These are phyloP conservation scores for Metallyticus violacea DNA, from an alignment of 2,888 invertebrate species.

Conservation along the genomic window DNA sequence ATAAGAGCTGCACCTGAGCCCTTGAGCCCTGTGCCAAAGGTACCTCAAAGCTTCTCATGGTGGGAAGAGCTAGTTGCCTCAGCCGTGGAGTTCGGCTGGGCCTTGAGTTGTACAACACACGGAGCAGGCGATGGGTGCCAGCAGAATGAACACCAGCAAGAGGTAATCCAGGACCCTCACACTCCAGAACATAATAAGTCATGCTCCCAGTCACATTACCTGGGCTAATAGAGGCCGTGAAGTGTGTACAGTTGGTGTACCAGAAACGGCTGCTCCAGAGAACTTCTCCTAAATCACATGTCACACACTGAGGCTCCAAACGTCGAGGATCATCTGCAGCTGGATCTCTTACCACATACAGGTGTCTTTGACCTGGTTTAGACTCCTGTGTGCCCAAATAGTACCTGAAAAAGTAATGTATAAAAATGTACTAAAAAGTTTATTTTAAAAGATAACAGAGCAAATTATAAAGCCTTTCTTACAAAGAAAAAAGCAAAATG, in stretches of 20 bases:
- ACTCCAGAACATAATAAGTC: slow-evolving; percentile 73
- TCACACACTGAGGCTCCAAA: slow-evolving; percentile 77
- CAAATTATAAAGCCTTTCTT: too few species aligned
- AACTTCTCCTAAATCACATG: slow-evolving; percentile 74
- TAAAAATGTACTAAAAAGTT: too few species aligned
- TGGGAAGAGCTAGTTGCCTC: slow-evolving; percentile 78
- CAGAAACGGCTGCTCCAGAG: slow-evolving; percentile 71
- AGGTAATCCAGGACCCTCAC: slow-evolving; percentile 90
- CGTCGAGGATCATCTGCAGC: slow-evolving; percentile 61
- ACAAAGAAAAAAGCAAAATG: too few species aligned
- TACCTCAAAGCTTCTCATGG: slow-evolving; percentile 78
- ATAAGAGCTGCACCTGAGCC: slow-evolving; percentile 82
- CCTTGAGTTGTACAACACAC: slow-evolving; percentile 74
- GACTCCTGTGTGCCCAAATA: slow-evolving; percentile 74
- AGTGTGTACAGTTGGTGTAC: slow-evolving; percentile 84
- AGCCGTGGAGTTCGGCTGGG: slow-evolving; percentile 56
- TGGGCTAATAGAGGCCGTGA: slow-evolving; percentile 68
- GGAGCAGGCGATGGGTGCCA: slow-evolving; percentile 68
- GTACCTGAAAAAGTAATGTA: too few species aligned
- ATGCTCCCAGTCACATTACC: slow-evolving; percentile 32
- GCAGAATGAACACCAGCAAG: slow-evolving; percentile 76
- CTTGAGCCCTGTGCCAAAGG: slow-evolving; percentile 79
- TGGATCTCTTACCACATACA: slow-evolving; percentile 81
- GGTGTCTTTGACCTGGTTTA: slow-evolving; percentile 80
- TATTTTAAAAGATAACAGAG: too few species aligned